phyloP scores from a whole-genome alignment of 2,113 vertebrate genomes.

The Lipophrys pholis region DNA sequence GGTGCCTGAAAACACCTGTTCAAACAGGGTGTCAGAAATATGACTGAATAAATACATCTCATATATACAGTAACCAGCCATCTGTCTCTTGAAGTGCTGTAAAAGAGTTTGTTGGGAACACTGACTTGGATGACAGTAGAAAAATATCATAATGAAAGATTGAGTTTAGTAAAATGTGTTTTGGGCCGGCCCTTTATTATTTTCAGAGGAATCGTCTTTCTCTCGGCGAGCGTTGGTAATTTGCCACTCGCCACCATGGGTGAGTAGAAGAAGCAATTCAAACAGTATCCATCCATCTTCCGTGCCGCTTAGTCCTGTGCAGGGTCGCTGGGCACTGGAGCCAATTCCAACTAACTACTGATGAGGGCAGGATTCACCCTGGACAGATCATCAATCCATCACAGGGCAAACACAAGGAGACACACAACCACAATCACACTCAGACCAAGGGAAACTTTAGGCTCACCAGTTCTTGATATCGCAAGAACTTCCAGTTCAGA shows the following conservation, averaged over 20 bases:
- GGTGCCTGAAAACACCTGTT: conserved; percentile 80
- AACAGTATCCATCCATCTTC: no score
- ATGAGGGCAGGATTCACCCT: no score
- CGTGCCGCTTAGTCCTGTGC: no score
- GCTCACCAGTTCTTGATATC: no score
- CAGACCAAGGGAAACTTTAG: no score
- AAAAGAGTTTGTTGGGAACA: conserved; percentile 58
- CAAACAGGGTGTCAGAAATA: conserved; percentile 81
- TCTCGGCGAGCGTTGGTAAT: not conserved
- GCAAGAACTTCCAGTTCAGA: no score
- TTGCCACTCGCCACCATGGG: not conserved
- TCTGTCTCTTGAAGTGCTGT: conserved; percentile 65
- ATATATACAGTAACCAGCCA: conserved; percentile 80
- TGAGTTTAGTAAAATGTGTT: conserved; percentile 26
- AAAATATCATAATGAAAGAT: conserved; percentile 65
- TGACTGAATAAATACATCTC: conserved; percentile 82
- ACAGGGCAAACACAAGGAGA: no score
- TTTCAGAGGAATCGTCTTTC: conserved; percentile 7
- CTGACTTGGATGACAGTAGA: conserved; percentile 62
- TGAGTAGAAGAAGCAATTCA: not conserved
- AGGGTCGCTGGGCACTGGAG: no score
- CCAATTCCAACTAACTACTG: no score
- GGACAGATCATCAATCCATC: no score
- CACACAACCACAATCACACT: no score
- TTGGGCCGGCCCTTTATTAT: not conserved